These are phyloP conservation scores for Drosophila bocqueti DNA, from an alignment of 1,140 invertebrate genomes.

Conservation along the genomic window DNA sequence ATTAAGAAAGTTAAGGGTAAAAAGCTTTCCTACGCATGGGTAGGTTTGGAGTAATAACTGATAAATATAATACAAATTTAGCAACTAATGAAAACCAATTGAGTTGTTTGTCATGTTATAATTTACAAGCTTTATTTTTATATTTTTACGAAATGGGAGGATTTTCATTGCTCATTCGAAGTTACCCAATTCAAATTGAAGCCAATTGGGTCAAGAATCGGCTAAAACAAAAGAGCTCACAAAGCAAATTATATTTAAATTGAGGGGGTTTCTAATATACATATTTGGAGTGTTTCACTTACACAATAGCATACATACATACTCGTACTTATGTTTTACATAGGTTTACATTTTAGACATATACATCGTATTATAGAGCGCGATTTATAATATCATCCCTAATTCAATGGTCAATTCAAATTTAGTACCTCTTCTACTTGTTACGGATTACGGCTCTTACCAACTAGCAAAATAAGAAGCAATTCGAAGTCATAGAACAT, in stretches of 20 bases:
- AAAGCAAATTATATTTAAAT: constrained; percentile 61
- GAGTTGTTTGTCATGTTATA: constrained; percentile 39
- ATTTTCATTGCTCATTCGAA: constrained; percentile 42
- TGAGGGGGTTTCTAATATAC: constrained; percentile 63
- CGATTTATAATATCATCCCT: constrained; percentile 47
- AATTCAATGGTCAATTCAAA: constrained; percentile 59
- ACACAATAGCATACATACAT: constrained; percentile 58
- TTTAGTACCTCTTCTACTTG: constrained; percentile 63
- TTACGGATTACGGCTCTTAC: constrained; percentile 41
- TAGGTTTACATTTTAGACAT: constrained; percentile 77
- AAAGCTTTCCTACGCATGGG: not conserved
- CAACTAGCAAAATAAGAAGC: constrained; percentile 56
- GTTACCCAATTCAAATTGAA: constrained; percentile 19
- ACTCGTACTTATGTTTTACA: constrained; percentile 77
- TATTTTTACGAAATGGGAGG: constrained; percentile 43
- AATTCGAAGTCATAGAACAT: constrained; percentile 27
- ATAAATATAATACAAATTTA: constrained; percentile 9
- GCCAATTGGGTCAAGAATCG: constrained; percentile 26
- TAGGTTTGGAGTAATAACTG: not conserved
- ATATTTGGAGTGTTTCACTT: constrained; percentile 81
- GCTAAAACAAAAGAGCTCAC: not conserved
- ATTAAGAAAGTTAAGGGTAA: not conserved
- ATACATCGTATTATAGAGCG: constrained; percentile 66
- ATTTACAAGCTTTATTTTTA: constrained; percentile 78
- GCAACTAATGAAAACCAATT: constrained; percentile 16